A percentile compares a stretch with the other conserved stretches of the same genome.
phyloP scores from a whole-genome alignment of 2,888 invertebrate genomes.

The Cheiracanthium punctorium region DNA sequence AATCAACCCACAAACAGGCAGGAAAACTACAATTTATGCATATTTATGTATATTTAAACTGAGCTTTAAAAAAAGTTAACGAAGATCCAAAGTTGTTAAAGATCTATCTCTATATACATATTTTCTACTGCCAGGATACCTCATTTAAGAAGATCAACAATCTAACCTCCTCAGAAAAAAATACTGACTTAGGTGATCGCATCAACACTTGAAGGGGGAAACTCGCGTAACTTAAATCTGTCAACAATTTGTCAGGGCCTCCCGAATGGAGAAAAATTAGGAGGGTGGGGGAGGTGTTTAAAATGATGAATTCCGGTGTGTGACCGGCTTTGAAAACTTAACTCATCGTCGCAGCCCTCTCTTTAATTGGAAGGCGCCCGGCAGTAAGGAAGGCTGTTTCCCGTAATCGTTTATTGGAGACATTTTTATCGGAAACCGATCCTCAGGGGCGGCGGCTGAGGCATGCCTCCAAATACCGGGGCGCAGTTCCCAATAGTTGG shows the following conservation, averaged over 20 bases:
- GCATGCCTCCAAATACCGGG: conserved; percentile 20
- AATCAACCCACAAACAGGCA: no score
- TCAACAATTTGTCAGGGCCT: conserved; percentile 58
- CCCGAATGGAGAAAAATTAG: conserved; percentile 9
- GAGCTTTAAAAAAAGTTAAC: no score
- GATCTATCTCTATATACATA: no score
- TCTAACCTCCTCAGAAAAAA: no score
- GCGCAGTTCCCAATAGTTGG: background rate
- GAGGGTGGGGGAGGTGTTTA: no score
- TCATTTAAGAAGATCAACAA: no score
- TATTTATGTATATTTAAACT: no score
- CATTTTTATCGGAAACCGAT: conserved; percentile 58
- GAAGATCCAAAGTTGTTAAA: no score
- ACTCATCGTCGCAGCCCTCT: conserved; percentile 34
- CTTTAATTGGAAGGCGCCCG: conserved; percentile 45
- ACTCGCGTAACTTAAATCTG: conserved; percentile 32
- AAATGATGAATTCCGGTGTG: conserved; percentile 58
- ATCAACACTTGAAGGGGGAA: background rate
- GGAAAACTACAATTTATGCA: no score
- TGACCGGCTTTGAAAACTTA: conserved; percentile 34
- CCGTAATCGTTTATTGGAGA: conserved; percentile 37
- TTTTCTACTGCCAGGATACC: no score
- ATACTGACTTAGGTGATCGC: no score
- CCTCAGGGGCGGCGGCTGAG: conserved; percentile 8
- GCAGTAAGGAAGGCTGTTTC: background rate